A percentile compares a stretch with the other conserved stretches of the same genome.
phyloP scores from a whole-genome alignment of 2,888 invertebrate species.

The Nycteola revayana region DNA sequence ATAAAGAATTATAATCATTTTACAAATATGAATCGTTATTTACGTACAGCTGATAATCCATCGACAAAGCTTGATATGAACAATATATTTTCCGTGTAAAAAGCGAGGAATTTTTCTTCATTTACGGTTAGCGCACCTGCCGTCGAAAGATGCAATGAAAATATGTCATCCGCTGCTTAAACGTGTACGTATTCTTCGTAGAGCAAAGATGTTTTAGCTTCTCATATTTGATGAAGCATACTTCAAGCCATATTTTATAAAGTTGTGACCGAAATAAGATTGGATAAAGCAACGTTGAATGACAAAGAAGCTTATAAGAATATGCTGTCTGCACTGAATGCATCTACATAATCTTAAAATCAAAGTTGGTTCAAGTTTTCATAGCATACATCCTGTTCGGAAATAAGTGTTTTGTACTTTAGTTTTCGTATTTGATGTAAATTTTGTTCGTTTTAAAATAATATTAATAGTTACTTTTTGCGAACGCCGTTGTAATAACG shows the following conservation, averaged over 20 bases:
- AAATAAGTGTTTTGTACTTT: conserved; percentile 20
- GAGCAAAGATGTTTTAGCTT: conserved; percentile 44
- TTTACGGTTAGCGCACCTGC: conserved; percentile 63
- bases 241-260: conserved; percentile 38
- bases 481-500: too few species aligned
- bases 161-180: conserved; percentile 68
- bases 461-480: too few species aligned
- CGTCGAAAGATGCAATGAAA: conserved; percentile 59
- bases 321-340: conserved; percentile 27
- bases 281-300: conserved; percentile 31
- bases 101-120: conserved; percentile 54
- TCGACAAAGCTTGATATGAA: conserved; percentile 39
- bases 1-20: too few species aligned
- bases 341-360: conserved; percentile 32
- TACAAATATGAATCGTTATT: too few species aligned
- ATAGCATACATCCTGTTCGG: conserved; percentile 29
- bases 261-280: conserved; percentile 40
- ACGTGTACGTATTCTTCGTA: conserved; percentile 63
- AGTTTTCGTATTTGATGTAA: too few species aligned
- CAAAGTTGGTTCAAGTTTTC: conserved; percentile 28
- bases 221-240: conserved; percentile 46
- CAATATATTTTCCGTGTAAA: conserved; percentile 57
- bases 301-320: conserved; percentile 32
- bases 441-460: too few species aligned
- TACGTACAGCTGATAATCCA: too few species aligned